Conservation (phyloP, 2,797 vertebrate species). For the Synaphobranchus kaupii region DNA sequence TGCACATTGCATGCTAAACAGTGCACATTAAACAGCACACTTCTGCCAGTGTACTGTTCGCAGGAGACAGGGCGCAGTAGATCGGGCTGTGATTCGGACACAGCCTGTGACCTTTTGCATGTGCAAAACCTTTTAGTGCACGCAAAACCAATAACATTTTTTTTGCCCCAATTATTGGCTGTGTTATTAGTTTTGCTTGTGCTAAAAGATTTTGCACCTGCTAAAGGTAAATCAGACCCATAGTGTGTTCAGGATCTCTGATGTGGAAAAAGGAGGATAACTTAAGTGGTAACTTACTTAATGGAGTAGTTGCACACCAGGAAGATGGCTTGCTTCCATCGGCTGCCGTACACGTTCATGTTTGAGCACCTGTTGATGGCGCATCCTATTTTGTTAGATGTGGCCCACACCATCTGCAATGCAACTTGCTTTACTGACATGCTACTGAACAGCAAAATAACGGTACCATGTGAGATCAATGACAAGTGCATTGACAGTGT, state of each 20-base stretch:
- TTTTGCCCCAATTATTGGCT: too few relatives aligned
- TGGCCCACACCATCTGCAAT: slow-evolving; percentile 90
- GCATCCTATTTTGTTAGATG: slow-evolving; percentile 83
- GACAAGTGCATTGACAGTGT: background rate
- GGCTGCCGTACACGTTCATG: slow-evolving; percentile 78
- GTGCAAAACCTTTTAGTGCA: too few relatives aligned
- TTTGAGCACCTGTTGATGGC: slow-evolving; percentile 78
- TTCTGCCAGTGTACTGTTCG: too few relatives aligned
- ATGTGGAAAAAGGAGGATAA: background rate
- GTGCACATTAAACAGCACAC: too few relatives aligned
- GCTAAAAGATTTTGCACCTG: too few relatives aligned
- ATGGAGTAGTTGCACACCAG: slow-evolving; percentile 90
- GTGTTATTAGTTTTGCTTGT: too few relatives aligned
- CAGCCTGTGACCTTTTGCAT: too few relatives aligned
- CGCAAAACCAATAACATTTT: too few relatives aligned
- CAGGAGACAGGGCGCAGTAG: too few relatives aligned
- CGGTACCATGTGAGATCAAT: background rate
- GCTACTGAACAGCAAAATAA: background rate
- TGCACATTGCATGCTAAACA: too few relatives aligned
- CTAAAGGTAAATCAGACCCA: too few relatives aligned
- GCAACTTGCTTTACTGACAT: slow-evolving; percentile 14
- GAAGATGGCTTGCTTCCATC: slow-evolving; percentile 74
- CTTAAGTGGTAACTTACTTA: slow-evolving; percentile 73
- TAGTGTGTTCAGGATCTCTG: background rate
- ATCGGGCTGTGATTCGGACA: too few relatives aligned